Base-by-base conservation (phyloP, 2,113 vertebrate species). In the Oncorhynchus clarkii region DNA sequence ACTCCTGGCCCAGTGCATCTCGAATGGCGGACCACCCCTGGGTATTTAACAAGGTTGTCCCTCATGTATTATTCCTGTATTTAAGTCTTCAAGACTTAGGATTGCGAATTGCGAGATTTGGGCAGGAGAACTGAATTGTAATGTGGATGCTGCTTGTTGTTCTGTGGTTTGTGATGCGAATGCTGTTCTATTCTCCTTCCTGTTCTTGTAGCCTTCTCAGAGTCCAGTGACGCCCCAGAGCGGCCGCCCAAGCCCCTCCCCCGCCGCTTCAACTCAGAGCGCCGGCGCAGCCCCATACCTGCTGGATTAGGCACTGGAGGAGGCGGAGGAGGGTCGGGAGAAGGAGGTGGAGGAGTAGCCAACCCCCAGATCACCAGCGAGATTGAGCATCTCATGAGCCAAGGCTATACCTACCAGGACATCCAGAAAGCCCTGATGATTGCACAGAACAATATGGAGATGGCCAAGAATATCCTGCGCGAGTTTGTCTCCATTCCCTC, bases 361-460 rank as follows among this genome's bases (percentile, higher is more conserved):
- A 91, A 93, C 3, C 90, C 91, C 3, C 95, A 95, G n/a, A 96
- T 99, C 83, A 97, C 95, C 89, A 94, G 95, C 0, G 98, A 99
- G 93, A 98, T 99, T 0, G 96, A 99, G 89, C 95, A 88, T 72
- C 96, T 99, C 71, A 89, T 98, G 95, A 99, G 95, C 91, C 96
- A 98, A 92, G 98, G 98, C 62, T 99, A 99, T 91, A 97, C 98
- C 70, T 95, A 96, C 89, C 97, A 99, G 94, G 98, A 99, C 94
- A 98, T 99, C 87, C 97, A 98, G 94, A 99, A 99, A 89, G 98
- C 98, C 11, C 92, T 99, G 92, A 86, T 97, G 93, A 99, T 99
- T 80, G 98, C 98, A 88, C 97, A 97, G 91, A 99, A 99, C 95
- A 99, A 99, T 91, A 93, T 99, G 1, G 98, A 99, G 86, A 99